A percentile compares a stretch with the other conserved stretches of the same genome.
Evolutionary conservation across 2,113 vertebrate genomes (phyloP).

Genomic region (Neomonachus schauinslandi): DNA sequence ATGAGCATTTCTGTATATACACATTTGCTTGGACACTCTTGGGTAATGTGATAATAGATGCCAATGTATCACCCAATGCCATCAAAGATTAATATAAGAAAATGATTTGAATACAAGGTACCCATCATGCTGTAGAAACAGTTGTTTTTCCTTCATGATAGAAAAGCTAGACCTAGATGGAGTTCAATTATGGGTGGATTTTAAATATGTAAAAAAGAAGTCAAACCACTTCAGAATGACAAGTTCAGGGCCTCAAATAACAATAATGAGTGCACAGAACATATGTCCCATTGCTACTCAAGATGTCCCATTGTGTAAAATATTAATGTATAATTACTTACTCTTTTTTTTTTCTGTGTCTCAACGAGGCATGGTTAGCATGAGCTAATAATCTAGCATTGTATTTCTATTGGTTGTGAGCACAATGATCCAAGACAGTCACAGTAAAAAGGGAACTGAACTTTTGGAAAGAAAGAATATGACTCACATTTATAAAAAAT

Average conservation of each 20-base stretch:
- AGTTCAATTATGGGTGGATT: constrained; percentile 43
- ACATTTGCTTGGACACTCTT: constrained; percentile 52
- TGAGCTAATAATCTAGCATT: neutral
- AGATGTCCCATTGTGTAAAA: neutral
- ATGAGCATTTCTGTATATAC: constrained; percentile 47
- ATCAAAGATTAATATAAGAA: constrained; percentile 78
- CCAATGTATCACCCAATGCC: constrained; percentile 70
- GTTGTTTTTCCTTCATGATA: constrained; percentile 65
- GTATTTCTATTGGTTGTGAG: neutral
- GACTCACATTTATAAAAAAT: neutral
- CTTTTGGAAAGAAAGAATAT: neutral
- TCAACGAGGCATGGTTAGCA: neutral
- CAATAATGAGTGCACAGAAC: neutral
- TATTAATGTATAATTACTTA: neutral
- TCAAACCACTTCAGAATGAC: neutral
- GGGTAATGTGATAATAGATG: constrained; percentile 71
- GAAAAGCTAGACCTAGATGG: constrained; percentile 16
- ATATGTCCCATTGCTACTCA: neutral
- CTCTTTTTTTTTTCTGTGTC: neutral
- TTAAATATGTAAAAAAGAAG: neutral
- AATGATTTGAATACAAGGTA: constrained; percentile 77
- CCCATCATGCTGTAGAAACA: constrained; percentile 73
- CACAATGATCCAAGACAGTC: neutral
- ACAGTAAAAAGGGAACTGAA: neutral
- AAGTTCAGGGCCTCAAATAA: neutral